Evolutionary conservation across 2,888 invertebrate species (phyloP).

Genomic region (Luperina testacea): DNA sequence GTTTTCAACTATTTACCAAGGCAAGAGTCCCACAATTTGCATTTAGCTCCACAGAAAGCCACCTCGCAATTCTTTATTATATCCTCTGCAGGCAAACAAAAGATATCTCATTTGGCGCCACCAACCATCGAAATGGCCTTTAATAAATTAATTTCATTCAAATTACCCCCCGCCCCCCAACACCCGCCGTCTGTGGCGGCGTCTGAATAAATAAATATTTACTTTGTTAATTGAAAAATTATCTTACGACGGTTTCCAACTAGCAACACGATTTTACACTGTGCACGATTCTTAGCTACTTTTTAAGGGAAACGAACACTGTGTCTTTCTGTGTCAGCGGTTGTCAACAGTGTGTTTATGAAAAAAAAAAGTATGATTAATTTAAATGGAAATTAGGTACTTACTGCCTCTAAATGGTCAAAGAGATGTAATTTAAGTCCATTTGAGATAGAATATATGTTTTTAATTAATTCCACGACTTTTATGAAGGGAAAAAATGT

Average conservation of each 20-base stretch:
- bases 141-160: slow-evolving; percentile 79
- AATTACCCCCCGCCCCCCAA: slow-evolving; percentile 66
- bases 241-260: slow-evolving; percentile 62
- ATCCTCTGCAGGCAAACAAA: slow-evolving; percentile 50
- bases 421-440: slow-evolving; percentile 22
- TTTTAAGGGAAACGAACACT: slow-evolving; percentile 1
- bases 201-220: slow-evolving; percentile 75
- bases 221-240: slow-evolving; percentile 78
- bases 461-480: slow-evolving; percentile 29
- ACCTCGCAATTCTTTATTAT: slow-evolving; percentile 40
- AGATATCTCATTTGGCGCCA: slow-evolving; percentile 63
- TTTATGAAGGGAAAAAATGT: not conserved
- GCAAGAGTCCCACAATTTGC: slow-evolving; percentile 28
- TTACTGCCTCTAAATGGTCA: slow-evolving; percentile 15
- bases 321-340: slow-evolving; percentile 1
- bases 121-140: slow-evolving; percentile 63
- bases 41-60: slow-evolving; percentile 33
- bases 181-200: slow-evolving; percentile 50
- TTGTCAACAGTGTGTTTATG: not conserved
- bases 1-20: slow-evolving; percentile 9
- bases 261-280: slow-evolving; percentile 15
- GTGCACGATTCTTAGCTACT: not conserved
- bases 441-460: slow-evolving; percentile 17
- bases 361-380: slow-evolving; percentile 39
- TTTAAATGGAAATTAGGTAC: slow-evolving; percentile 37